Evolutionary conservation across 2,888 invertebrate species (phyloP).

Genomic region (Capitulum mitella): DNA sequence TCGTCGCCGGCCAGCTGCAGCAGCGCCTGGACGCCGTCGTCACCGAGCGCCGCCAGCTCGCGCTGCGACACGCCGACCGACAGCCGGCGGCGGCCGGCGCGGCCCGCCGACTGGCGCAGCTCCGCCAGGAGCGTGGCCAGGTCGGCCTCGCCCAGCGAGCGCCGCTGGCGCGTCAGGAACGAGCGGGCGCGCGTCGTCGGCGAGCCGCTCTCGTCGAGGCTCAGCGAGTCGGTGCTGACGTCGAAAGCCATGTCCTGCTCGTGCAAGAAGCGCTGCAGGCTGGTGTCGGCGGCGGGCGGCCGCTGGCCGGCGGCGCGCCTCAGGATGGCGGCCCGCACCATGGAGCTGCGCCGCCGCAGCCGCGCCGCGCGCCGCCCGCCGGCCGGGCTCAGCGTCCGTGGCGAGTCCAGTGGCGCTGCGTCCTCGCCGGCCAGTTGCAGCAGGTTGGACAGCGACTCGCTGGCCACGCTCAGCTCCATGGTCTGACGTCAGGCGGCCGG

Average conservation of each 20-base stretch:
- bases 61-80: not conserved
- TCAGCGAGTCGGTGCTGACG: not conserved
- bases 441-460: not conserved
- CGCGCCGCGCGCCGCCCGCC: not conserved
- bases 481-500: no score
- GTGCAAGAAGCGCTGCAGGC: not conserved
- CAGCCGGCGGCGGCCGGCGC: not conserved
- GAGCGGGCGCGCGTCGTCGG: slow-evolving; percentile 1
- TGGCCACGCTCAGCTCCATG: not conserved
- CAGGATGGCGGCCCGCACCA: not conserved
- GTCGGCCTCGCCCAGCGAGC: not conserved
- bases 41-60: not conserved
- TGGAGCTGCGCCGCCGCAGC: not conserved
- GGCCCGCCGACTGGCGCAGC: not conserved
- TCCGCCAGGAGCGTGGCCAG: not conserved
- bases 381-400: not conserved
- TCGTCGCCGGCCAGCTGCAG: not conserved
- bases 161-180: not conserved
- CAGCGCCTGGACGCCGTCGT: not conserved
- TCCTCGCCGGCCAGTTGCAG: not conserved
- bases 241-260: not conserved
- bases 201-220: not conserved
- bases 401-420: not conserved
- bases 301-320: not conserved
- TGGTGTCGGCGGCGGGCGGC: not conserved